Conservation (phyloP, 30 jellyfish, hydroid and myxozoan species). For the Cassiopea andromeda region DNA sequence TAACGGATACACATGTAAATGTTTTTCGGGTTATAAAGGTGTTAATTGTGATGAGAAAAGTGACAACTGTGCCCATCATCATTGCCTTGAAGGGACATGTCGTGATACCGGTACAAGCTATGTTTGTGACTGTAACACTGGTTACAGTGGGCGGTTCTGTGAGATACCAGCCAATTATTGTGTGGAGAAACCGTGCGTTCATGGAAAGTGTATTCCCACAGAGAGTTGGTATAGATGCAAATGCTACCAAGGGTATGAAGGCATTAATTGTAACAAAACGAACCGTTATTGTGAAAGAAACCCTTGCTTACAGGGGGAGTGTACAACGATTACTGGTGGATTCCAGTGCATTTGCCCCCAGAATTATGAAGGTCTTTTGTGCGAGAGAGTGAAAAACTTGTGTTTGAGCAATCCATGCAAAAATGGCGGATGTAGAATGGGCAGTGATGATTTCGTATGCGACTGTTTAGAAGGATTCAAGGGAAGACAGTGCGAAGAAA, state of each 20-base stretch:
- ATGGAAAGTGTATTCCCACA: constrained; percentile 45
- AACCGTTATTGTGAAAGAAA: constrained; percentile 24
- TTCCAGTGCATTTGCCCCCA: constrained; percentile 40
- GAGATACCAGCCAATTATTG: constrained; percentile 50
- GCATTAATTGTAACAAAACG: constrained; percentile 47
- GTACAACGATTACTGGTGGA: constrained; percentile 23
- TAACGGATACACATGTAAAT: constrained; percentile 42
- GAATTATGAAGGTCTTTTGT: constrained; percentile 57
- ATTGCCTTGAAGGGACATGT: constrained; percentile 66
- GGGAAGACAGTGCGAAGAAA: constrained; percentile 58
- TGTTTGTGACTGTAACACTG: constrained; percentile 52
- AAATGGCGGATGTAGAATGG: constrained; percentile 50
- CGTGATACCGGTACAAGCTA: constrained; percentile 3
- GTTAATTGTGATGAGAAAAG: constrained; percentile 26
- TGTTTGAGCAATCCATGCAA: constrained; percentile 60
- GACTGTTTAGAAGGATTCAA: constrained; percentile 66
- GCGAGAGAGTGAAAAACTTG: constrained; percentile 43
- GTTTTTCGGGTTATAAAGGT: constrained; percentile 54
- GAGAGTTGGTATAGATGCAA: constrained; percentile 59
- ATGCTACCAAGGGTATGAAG: constrained; percentile 60
- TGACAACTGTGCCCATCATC: constrained; percentile 47
- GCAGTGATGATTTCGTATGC: constrained; percentile 40
- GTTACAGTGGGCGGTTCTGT: constrained; percentile 61
- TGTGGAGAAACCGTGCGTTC: constrained; percentile 48
- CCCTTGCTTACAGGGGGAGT: constrained; percentile 59